Evolutionary conservation across 2,888 invertebrate genomes (phyloP), one percentile per base, ranked within the genome.

Genomic region (Xylocampa areola): DNA sequence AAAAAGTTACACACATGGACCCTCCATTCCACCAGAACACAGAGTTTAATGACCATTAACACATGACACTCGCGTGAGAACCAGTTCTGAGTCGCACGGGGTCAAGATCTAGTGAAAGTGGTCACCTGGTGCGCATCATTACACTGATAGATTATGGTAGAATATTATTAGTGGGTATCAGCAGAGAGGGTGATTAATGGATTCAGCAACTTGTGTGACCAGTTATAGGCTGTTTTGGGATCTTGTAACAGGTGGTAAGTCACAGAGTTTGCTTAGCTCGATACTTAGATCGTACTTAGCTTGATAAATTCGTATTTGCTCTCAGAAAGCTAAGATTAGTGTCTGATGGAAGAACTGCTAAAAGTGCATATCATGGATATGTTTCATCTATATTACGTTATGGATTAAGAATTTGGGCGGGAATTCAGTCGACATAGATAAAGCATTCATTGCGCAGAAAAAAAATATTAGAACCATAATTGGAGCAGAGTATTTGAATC

Each of bases 81-180:
- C 77, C 54, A 61, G 68, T 78, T 68, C 50, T 11, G 43, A 64
- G 53, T 71, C 65, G 17, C 73, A 64, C 67, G 78, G 64, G 78
- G 77, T 77, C 77, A 78, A 77, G 77, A 71, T 50, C 76, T 61
- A 66, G 58, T 43, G 73, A 78, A 76, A 78, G 78, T 77, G 70
- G 50, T 45, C 53, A 53, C 48, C 48, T 62, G 58, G 16, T 29
- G 21, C 19, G 25, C 50, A 51, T 57, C 57, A 44, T 64, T 60
- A 70, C 32, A 16, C 57, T 57, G 65, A 65, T 70, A 48, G 41
- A 52, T 45, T 13, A 39, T 32, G 43, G 32, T 25, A 45, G 49
- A 50, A 21, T 39, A 7, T 16, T 25, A 45, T 49, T 68, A 29
- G 35, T 48, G 32, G 17, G 30, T 69, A 36, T 68, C 69, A 44